Conservation (phyloP, 1,140 invertebrate genomes). For the Pygmarrhopalites habei region DNA sequence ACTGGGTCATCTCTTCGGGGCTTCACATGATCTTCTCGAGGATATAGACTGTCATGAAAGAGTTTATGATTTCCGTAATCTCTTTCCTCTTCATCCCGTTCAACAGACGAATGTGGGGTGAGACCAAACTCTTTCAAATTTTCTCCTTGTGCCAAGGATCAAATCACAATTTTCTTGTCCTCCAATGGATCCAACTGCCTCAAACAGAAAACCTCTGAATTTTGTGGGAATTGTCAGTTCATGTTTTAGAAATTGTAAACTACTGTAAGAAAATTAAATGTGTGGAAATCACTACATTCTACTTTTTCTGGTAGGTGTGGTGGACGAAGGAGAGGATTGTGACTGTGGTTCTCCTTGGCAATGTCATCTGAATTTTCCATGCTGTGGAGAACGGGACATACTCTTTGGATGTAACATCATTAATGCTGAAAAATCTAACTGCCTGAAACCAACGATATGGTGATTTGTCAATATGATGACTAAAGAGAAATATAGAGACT, state of each 20-base stretch:
- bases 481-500: too few relatives aligned
- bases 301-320: slow-evolving; percentile 1
- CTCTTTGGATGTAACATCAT: background rate
- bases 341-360: slow-evolving; percentile 22
- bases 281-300: too few relatives aligned
- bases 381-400: slow-evolving; percentile 1
- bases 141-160: slow-evolving; percentile 16
- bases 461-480: too few relatives aligned
- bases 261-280: too few relatives aligned
- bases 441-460: background rate
- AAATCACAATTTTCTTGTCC: slow-evolving; percentile 19
- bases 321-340: slow-evolving; percentile 17
- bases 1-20: slow-evolving; percentile 20
- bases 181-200: slow-evolving; percentile 2
- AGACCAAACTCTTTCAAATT: slow-evolving; percentile 19
- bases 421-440: background rate
- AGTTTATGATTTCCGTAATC: background rate
- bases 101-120: slow-evolving; percentile 13
- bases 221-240: slow-evolving; percentile 22
- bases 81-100: slow-evolving; percentile 6
- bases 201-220: background rate
- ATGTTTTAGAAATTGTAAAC: background rate
- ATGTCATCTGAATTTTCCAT: slow-evolving; percentile 9
- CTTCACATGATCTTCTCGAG: slow-evolving; percentile 2
- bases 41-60: background rate